phyloP scores from a whole-genome alignment of 2,888 invertebrate species.

The Erebia aethiops region DNA sequence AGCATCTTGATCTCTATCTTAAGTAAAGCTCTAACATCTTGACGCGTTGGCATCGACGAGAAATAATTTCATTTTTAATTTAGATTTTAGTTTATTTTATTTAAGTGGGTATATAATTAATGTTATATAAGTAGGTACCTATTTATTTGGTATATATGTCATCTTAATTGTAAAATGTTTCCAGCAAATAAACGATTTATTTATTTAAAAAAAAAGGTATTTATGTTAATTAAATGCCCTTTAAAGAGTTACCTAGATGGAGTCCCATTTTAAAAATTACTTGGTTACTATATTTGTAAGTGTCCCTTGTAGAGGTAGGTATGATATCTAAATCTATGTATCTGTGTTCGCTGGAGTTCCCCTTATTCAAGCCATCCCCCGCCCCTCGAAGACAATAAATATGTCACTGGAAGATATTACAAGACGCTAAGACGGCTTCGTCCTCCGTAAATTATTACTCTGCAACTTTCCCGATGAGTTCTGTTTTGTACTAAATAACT shows the following conservation, averaged over 20 bases:
- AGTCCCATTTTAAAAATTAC: constrained; percentile 26
- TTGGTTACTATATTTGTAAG: constrained; percentile 40
- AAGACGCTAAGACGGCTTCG: constrained; percentile 63
- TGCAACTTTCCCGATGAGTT: constrained; percentile 77
- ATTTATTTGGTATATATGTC: too few relatives aligned
- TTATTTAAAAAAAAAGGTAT: too few relatives aligned
- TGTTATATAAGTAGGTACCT: too few relatives aligned
- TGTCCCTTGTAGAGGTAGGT: constrained; percentile 44
- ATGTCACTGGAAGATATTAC: constrained; percentile 80
- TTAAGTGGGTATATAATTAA: too few relatives aligned
- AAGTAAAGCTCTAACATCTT: too few relatives aligned
- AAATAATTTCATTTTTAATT: too few relatives aligned
- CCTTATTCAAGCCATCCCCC: constrained; percentile 57
- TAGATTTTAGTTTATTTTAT: too few relatives aligned
- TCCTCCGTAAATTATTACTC: constrained; percentile 77
- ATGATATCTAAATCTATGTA: constrained; percentile 39
- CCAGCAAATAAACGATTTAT: too few relatives aligned
- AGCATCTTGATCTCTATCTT: too few relatives aligned
- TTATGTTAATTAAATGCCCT: too few relatives aligned
- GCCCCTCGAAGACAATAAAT: constrained; percentile 77
- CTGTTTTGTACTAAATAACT: constrained; percentile 71
- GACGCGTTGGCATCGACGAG: too few relatives aligned
- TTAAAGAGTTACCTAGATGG: background rate
- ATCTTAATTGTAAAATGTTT: too few relatives aligned
- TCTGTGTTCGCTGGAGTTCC: constrained; percentile 52